Conservation (phyloP, 2,113 vertebrate species). For the Sapayoa aenigma region DNA sequence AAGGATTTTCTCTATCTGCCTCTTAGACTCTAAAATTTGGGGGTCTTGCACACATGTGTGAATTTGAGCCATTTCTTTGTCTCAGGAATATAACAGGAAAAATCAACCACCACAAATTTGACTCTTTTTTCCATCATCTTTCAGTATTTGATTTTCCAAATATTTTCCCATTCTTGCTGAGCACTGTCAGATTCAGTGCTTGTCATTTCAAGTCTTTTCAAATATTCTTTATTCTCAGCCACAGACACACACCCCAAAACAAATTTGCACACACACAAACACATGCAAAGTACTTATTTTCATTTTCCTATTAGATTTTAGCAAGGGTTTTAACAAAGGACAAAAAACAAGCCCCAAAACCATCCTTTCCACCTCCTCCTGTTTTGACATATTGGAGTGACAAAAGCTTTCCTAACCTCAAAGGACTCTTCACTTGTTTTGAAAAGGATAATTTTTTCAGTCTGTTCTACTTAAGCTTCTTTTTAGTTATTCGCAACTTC, state of each 20-base stretch:
- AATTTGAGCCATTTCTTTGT: background rate
- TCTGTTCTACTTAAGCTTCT: slow-evolving; percentile 72
- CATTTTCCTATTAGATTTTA: slow-evolving; percentile 23
- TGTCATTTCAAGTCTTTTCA: background rate
- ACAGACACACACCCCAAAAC: background rate
- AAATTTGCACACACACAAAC: background rate
- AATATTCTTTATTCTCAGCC: background rate
- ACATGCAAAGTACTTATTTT: background rate
- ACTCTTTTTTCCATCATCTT: background rate
- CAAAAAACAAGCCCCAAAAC: background rate
- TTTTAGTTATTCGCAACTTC: slow-evolving; percentile 76
- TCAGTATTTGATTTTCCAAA: background rate
- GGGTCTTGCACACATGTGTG: background rate
- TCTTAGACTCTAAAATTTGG: background rate
- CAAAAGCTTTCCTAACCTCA: slow-evolving; percentile 61
- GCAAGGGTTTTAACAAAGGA: slow-evolving; percentile 23
- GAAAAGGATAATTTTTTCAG: slow-evolving; percentile 64
- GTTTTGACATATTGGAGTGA: slow-evolving; percentile 45
- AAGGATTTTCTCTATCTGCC: slow-evolving; percentile 43
- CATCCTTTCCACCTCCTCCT: background rate
- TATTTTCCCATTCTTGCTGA: background rate
- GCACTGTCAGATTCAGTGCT: background rate
- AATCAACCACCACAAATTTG: background rate
- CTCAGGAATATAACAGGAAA: background rate
- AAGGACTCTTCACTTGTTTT: slow-evolving; percentile 59